These are phyloP conservation scores for Cliona cf. orientalis DNA, from an alignment of 37 sponge, comb jelly and placozoan genomes.

Conservation along the genomic window DNA sequence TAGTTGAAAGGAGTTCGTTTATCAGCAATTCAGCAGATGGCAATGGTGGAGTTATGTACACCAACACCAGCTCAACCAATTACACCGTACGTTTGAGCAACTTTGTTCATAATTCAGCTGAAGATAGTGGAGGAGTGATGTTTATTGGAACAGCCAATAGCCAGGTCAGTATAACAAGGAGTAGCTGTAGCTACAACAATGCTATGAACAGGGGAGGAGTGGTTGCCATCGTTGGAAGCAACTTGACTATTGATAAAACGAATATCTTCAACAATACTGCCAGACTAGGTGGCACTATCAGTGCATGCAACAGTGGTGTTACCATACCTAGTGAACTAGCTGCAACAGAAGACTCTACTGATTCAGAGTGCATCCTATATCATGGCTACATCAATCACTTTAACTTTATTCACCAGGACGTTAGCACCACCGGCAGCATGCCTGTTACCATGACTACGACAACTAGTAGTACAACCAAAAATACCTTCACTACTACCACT, in stretches of 20 bases:
- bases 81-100: not conserved
- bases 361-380: not conserved
- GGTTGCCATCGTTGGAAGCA: not conserved
- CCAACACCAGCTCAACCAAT: not conserved
- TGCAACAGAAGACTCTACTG: not conserved
- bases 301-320: not conserved
- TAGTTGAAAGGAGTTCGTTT: not conserved
- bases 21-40: not conserved
- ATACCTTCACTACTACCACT: no score
- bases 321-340: not conserved
- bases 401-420: no score
- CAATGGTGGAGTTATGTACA: slow-evolving; percentile 4
- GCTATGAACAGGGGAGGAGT: not conserved
- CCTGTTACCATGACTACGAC: no score
- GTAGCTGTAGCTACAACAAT: not conserved
- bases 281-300: not conserved
- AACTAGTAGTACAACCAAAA: no score
- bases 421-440: no score
- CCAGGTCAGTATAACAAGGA: not conserved
- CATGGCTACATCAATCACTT: not conserved
- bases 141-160: not conserved
- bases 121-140: not conserved
- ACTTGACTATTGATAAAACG: not conserved
- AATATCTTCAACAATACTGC: not conserved
- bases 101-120: not conserved